Base-by-base conservation (phyloP, 2,888 invertebrate genomes). In the Scelioninae gen. 1 region DNA sequence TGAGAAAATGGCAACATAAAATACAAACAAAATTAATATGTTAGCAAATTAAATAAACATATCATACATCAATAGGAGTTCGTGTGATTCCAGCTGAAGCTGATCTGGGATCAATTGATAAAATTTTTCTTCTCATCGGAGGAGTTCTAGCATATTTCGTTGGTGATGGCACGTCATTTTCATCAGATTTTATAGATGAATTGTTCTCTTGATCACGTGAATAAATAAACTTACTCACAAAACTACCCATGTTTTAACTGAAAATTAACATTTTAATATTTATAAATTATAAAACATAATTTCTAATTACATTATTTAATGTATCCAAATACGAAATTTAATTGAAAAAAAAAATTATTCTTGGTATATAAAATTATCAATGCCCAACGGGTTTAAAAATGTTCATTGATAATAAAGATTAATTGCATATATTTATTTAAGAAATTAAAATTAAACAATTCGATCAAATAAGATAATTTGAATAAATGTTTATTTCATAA, bases 1-100 rank as follows among this genome's bases (percentile, higher is more conserved):
- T n/a, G n/a, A n/a, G n/a, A n/a, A n/a, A n/a, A n/a, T n/a, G n/a
- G n/a, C n/a, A n/a, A 31, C 5, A 45, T 9, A 5, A 5, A 8
- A 29, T 38, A 49, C 9, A 51, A 58, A 60, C 23, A 53, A 40
- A 40, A 5, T 11, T 13, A 40, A 56, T 49, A n/a, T 23, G 15
- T 11, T 40, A 55, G 45, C 6, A 31, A 16, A 29, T 38, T 71
- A 0, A 10, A 31, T 45, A 58, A 56, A 55, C 29, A 7, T 10
- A 43, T 84, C 23, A 23, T 23, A 86, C 86, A 78, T 85, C 82
- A 13, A 86, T 85, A 9, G 86, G 86, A 10, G 86, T 86, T 9
- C 86, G 69, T 0, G 76, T 34, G 58, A 86, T 85, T 55, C 84
- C 86, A 15, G 76, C 0, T 2, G 85, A 63, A 16, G 83, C 85